Evolutionary conservation across 2,888 invertebrate genomes (phyloP).

Genomic region (Lasioglossum figueresi): DNA sequence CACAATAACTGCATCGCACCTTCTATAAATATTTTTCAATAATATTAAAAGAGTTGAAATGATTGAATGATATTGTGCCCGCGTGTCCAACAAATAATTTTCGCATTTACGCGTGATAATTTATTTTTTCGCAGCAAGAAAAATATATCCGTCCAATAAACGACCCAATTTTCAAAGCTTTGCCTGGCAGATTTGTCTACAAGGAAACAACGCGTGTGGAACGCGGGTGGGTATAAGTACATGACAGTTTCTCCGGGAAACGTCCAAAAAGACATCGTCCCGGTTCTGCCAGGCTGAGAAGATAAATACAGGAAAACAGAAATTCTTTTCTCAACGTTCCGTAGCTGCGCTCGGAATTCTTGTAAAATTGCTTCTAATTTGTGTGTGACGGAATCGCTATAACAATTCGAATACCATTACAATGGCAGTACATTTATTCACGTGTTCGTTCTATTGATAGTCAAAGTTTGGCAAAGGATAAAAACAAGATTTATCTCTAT

Average conservation of each 20-base stretch:
- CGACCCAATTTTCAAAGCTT: slow-evolving; percentile 1
- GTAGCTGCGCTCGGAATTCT: neutral
- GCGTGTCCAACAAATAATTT: neutral
- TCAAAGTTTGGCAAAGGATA: neutral
- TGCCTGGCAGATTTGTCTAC: slow-evolving; percentile 48
- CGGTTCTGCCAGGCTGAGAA: slow-evolving; percentile 33
- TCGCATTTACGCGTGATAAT: neutral
- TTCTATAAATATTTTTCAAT: neutral
- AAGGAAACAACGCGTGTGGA: slow-evolving; percentile 28
- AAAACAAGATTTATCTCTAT: neutral
- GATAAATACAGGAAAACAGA: slow-evolving; percentile 37
- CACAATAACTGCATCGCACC: neutral
- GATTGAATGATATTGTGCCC: neutral
- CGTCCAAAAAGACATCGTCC: slow-evolving; percentile 30
- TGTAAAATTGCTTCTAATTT: slow-evolving; percentile 12
- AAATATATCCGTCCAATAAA: neutral
- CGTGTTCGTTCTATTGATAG: neutral
- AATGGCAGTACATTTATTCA: neutral
- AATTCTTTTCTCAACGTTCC: slow-evolving; percentile 31
- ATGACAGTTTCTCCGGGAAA: slow-evolving; percentile 38
- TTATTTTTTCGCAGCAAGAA: neutral
- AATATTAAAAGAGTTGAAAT: neutral
- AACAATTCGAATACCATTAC: neutral
- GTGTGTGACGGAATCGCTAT: neutral
- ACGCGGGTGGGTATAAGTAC: slow-evolving; percentile 14